Base-by-base conservation (phyloP, 2,888 invertebrate genomes). In the Monopis laevigella region DNA sequence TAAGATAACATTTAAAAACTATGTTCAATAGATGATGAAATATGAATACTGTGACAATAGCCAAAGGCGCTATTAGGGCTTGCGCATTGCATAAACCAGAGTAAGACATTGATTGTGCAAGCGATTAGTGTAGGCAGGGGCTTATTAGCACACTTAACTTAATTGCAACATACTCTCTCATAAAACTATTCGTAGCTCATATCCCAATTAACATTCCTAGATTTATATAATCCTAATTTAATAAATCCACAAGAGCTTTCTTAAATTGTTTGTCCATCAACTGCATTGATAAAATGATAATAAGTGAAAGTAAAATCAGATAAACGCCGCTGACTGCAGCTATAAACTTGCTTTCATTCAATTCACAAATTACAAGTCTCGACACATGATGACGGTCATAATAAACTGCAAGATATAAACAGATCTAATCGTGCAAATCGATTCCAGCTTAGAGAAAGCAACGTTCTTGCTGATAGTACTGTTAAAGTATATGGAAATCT, bases 121-220 rank as follows among this genome's bases (percentile, higher is more conserved):
- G 12, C 30, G 40, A 42, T 45, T 48, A 46, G 46, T 43, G 47
- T 53, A 46, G 48, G 47, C 47, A 49, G 52, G 51, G 54, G 46
- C 49, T 46, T 56, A 51, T 49, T 50, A 49, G 50, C 49, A 35
- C 50, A 48, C 51, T 48, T 43, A 45, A 48, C 41, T 47, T 48
- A 49, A 49, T 53, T 51, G 43, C 52, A 38, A 43, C 28, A 43
- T 26, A 19, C 16, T 3, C n/a, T 21, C 43, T 29, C 12, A n/a
- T 29, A 29, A 29, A 29, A 6, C 5, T 29, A 13, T 29, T 29
- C 29, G 29, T 29, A 29, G 14, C 8, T 24, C 29, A n/a, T n/a
- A n/a, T n/a, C n/a, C n/a, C n/a, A n/a, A n/a, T n/a, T n/a, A n/a
- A n/a, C n/a, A n/a, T n/a, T n/a, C n/a, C n/a, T n/a, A n/a, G n/a